A percentile compares a stretch with the other conserved stretches of the same genome.
These are phyloP conservation scores for Alligator mississippiensis DNA, from an alignment of 2,113 vertebrate species.

Conservation along the genomic window DNA sequence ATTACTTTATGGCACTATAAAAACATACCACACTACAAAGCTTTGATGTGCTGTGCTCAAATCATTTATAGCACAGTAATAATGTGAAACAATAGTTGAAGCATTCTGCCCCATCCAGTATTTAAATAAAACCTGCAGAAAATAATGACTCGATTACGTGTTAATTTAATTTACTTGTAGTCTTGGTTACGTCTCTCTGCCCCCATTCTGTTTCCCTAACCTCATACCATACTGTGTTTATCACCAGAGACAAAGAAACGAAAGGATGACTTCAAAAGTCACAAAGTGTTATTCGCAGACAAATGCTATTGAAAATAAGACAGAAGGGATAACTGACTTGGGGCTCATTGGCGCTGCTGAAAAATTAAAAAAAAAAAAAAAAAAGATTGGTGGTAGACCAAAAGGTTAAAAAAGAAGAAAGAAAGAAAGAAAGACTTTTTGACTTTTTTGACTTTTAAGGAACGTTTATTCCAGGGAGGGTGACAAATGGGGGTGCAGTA, in stretches of 20 bases:
- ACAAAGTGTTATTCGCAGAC: background rate
- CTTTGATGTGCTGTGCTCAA: slow-evolving; percentile 48
- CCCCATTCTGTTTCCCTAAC: background rate
- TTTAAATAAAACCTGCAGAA: slow-evolving; percentile 48
- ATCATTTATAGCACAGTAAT: slow-evolving; percentile 72
- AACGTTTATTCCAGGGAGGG: too few relatives aligned
- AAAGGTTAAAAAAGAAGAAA: background rate
- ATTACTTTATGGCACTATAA: slow-evolving; percentile 63
- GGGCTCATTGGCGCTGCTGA: background rate
- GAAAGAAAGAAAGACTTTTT: too few relatives aligned
- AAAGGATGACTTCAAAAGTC: slow-evolving; percentile 1
- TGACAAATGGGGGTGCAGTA: too few relatives aligned
- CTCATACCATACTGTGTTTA: background rate
- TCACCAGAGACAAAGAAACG: background rate
- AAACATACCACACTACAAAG: slow-evolving; percentile 49
- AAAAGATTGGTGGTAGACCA: background rate
- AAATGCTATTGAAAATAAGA: background rate
- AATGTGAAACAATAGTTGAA: slow-evolving; percentile 57
- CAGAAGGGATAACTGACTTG: too few relatives aligned
- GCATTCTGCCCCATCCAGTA: slow-evolving; percentile 35
- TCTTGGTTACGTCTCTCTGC: background rate
- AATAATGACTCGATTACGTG: slow-evolving; percentile 45
- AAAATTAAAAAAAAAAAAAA: background rate
- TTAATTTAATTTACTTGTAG: slow-evolving; percentile 27
- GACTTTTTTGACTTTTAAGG: too few relatives aligned